Evolutionary conservation across 2,888 invertebrate genomes (phyloP).

Genomic region (Agrotis clavis): DNA sequence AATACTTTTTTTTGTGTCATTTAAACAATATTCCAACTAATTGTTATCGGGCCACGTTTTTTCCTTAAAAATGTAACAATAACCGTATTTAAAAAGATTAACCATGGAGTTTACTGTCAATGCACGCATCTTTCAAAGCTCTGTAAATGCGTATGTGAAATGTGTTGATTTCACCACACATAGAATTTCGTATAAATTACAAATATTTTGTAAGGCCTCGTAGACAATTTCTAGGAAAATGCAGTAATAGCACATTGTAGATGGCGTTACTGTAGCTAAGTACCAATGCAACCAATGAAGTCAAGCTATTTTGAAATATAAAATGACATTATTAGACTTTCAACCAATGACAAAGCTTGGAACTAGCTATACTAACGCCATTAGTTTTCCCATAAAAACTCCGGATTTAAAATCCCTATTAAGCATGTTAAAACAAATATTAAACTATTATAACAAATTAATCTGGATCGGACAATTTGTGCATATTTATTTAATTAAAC

Average conservation of each 20-base stretch:
- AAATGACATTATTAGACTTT: background rate
- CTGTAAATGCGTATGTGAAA: no score
- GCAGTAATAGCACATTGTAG: background rate
- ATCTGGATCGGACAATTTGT: constrained; percentile 1
- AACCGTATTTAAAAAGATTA: no score
- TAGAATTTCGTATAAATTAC: background rate
- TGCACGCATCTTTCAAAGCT: no score
- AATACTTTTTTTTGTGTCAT: no score
- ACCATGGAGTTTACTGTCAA: no score
- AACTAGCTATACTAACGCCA: constrained; percentile 1
- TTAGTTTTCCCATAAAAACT: background rate
- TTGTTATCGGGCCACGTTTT: no score
- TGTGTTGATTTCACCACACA: background rate
- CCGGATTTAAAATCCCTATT: background rate
- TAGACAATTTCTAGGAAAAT: background rate
- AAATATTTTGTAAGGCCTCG: constrained; percentile 5
- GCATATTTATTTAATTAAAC: background rate
- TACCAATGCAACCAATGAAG: background rate
- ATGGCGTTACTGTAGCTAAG: background rate
- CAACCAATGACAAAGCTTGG: background rate
- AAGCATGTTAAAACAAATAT: background rate
- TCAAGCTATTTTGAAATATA: background rate
- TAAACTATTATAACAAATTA: background rate
- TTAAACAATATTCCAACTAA: no score
- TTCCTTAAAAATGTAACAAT: no score